Base-by-base conservation (phyloP, 1,140 invertebrate genomes). In the Ctenoplectra terminalis region DNA sequence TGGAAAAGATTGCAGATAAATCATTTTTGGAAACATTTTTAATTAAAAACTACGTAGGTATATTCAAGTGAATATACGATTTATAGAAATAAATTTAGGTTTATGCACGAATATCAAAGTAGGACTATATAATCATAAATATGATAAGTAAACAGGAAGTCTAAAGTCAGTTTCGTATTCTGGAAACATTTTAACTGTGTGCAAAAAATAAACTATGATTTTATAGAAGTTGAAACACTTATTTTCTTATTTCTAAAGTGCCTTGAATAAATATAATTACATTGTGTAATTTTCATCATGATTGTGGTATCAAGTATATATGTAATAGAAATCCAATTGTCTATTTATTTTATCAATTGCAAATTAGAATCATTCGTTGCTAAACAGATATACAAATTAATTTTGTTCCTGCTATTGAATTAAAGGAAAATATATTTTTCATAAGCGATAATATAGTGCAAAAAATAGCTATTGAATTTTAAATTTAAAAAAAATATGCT, bases 91-190 rank as follows among this genome's bases (percentile, higher is more conserved):
- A 66, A 46, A 52, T 37, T 61, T 69, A 29, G 4, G 46, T 54
- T 9, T 15, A 63, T 29, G 4, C 31, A 34, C 20, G 58, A 61
- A 61, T 61, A 34, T 37, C 17, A 26, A 66, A 26, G 20, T 17
- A 17, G 7, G 13, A 70, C 11, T 15, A 78, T 77, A 29, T 69
- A 50, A 26, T 43, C 70, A 64, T 9, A 17, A 31, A 56, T 43
- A 40, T 29, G 2, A 43, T 29, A 58, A 56, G 11, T 23, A 58
- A 2, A 20, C 5, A 20, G 5, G 4, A 73, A 23, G 17, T 23
- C 15, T 54, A 58, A 72, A 72, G 52, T 43, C 37, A 60, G 40
- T 60, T 60, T 34, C 40, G 9, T 60, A 43, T 73, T 64, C n/a
- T 63, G 8, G 2, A 52, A 75, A 64, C 43, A 72, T n/a, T 58